Evolutionary conservation across 2,888 invertebrate species (phyloP).

Genomic region (Lymantria monacha): DNA sequence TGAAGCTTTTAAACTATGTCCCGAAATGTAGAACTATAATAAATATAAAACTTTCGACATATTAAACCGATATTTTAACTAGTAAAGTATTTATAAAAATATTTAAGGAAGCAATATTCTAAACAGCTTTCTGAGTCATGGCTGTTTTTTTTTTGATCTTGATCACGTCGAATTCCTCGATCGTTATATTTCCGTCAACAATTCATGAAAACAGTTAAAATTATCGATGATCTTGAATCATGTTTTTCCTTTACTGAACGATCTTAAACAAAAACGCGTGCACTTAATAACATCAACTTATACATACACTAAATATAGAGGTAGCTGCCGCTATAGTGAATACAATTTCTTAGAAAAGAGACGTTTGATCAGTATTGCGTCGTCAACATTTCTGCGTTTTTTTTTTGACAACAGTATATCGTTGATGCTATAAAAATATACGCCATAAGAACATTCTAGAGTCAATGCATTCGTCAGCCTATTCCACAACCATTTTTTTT

Average conservation of each 20-base stretch:
- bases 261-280: slow-evolving; percentile 9
- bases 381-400: too few relatives aligned
- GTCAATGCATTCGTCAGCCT: too few relatives aligned
- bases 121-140: neutral
- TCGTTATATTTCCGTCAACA: slow-evolving; percentile 19
- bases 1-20: too few relatives aligned
- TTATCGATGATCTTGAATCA: slow-evolving; percentile 19
- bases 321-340: slow-evolving; percentile 9
- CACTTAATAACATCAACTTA: neutral
- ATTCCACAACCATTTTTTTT: too few relatives aligned
- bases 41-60: too few relatives aligned
- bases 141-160: neutral
- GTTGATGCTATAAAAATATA: too few relatives aligned
- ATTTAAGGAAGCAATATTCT: neutral
- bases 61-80: too few relatives aligned
- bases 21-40: too few relatives aligned
- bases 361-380: neutral
- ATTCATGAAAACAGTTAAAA: slow-evolving; percentile 13
- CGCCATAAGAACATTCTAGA: too few relatives aligned
- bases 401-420: too few relatives aligned
- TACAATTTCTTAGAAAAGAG: neutral
- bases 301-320: slow-evolving; percentile 19
- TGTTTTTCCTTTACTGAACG: slow-evolving; percentile 17
- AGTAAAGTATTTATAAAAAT: neutral
- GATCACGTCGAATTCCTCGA: neutral